Evolutionary conservation across 2,888 invertebrate species (phyloP), one percentile per base, ranked within the genome.

Genomic region (Anthophora plumipes): DNA sequence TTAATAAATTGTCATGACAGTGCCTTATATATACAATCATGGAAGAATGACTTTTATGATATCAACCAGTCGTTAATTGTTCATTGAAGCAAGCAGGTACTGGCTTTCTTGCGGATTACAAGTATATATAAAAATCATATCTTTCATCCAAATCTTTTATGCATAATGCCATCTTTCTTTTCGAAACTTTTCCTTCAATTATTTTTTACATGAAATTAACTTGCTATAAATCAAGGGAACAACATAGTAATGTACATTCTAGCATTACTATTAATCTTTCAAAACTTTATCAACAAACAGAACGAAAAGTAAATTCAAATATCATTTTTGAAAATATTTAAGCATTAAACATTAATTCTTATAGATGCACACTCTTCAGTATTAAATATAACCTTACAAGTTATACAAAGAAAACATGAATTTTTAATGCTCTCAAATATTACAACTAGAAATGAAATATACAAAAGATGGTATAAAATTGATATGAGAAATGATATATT

Each of bases 1-100:
- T 87, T 87, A 85, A 85, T 88, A 88, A 91, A 90, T 89, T 91
- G 90, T 91, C 89, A 92, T 91, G 91, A 91, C 80, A 89, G 89
- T 90, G 91, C 89, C 80, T 89, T 85, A 84, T 91, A 91, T 91
- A 80, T 92, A 91, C 91, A 92, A 88, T 83, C 82, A 88, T 88
- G 88, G 86, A 88, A 88, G 85, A 88, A 86, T 89, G 80, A 84
- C 57, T 78, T 81, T 78, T 72, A 77, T 73, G 80, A 89, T 85
- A 69, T 82, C 76, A 82, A 88, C 80, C 80, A 84, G 82, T 85
- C 77, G 80, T 77, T 76, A 80, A 81, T 81, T 66, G 73, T 87
- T 81, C 71, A 63, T 68, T 72, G 67, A 77, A 88, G 68, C 74
- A 88, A 81, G 77, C 76, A 85, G 68, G 85, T 87, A 87, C 81